Evolutionary conservation across 2,888 invertebrate species (phyloP).

Genomic region (Andricus curvator): DNA sequence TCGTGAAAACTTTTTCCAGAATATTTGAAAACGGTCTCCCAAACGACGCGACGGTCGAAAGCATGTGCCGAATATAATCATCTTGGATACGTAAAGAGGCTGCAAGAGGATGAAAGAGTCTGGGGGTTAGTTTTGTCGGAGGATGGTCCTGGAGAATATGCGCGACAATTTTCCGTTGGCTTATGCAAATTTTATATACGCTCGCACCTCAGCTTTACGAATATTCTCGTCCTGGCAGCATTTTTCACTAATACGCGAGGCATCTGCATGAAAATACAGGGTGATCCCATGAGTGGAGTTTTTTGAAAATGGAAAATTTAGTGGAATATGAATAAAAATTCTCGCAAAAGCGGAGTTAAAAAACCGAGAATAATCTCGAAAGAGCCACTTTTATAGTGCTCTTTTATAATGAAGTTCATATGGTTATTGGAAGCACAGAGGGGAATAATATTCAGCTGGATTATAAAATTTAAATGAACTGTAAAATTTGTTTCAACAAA

Average conservation of each 20-base stretch:
- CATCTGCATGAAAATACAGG: slow-evolving; percentile 51
- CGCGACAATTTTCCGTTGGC: slow-evolving; percentile 58
- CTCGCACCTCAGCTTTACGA: slow-evolving; percentile 47
- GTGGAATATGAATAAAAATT: slow-evolving; percentile 33
- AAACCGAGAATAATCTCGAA: slow-evolving; percentile 5
- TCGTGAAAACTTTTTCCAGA: slow-evolving; percentile 13
- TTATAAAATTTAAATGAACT: too few species aligned
- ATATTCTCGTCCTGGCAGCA: slow-evolving; percentile 51
- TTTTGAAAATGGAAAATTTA: slow-evolving; percentile 26
- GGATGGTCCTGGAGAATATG: slow-evolving; percentile 52
- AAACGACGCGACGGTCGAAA: background rate
- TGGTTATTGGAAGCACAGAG: background rate
- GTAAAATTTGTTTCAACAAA: too few species aligned
- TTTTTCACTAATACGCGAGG: slow-evolving; percentile 52
- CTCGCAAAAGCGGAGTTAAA: slow-evolving; percentile 26
- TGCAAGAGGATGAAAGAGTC: slow-evolving; percentile 42
- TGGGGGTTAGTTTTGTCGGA: slow-evolving; percentile 40
- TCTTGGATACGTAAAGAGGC: slow-evolving; percentile 13
- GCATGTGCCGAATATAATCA: slow-evolving; percentile 38
- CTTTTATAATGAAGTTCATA: background rate
- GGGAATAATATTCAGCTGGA: too few species aligned
- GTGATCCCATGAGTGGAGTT: slow-evolving; percentile 46
- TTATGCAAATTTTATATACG: slow-evolving; percentile 60
- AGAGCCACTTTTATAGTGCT: background rate
- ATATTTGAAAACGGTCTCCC: slow-evolving; percentile 22